Evolutionary conservation across 1,140 invertebrate species (phyloP).

Genomic region (Pseudomyrmex gracilis): DNA sequence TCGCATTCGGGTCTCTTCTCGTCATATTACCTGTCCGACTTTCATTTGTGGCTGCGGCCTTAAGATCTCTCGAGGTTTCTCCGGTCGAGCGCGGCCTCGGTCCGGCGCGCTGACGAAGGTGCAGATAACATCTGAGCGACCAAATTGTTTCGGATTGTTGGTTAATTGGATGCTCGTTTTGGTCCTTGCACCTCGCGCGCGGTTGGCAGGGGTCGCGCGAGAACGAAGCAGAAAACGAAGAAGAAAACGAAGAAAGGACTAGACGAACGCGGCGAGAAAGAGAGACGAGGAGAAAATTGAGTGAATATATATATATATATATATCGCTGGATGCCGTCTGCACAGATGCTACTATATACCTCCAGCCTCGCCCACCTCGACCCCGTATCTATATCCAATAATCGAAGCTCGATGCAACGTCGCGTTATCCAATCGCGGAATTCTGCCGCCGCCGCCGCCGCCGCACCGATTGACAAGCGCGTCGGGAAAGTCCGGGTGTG

Average conservation of each 20-base stretch:
- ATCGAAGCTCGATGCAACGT: constrained; percentile 68
- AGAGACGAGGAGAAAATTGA: constrained; percentile 11
- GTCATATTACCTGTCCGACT: neutral
- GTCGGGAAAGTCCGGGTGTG: neutral
- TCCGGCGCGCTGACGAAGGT: constrained; percentile 51
- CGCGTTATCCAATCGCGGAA: constrained; percentile 69
- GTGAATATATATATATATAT: neutral
- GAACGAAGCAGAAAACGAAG: neutral
- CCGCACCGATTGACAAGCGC: constrained; percentile 65
- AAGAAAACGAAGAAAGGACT: neutral
- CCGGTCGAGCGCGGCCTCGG: constrained; percentile 32
- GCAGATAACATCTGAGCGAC: constrained; percentile 80
- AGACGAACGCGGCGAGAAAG: neutral
- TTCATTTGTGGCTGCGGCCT: constrained; percentile 43
- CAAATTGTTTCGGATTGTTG: constrained; percentile 85
- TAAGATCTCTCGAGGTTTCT: constrained; percentile 14
- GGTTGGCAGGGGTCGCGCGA: neutral
- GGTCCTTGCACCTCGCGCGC: constrained; percentile 56
- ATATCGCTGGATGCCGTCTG: constrained; percentile 46
- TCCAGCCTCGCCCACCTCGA: constrained; percentile 74
- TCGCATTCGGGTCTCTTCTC: neutral
- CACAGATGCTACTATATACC: constrained; percentile 51
- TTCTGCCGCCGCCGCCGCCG: constrained; percentile 38
- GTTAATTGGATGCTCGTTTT: constrained; percentile 84
- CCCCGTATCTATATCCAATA: constrained; percentile 73